Evolutionary conservation across 2,797 vertebrate species (phyloP).

Genomic region (Petrocephalus sullivani): DNA sequence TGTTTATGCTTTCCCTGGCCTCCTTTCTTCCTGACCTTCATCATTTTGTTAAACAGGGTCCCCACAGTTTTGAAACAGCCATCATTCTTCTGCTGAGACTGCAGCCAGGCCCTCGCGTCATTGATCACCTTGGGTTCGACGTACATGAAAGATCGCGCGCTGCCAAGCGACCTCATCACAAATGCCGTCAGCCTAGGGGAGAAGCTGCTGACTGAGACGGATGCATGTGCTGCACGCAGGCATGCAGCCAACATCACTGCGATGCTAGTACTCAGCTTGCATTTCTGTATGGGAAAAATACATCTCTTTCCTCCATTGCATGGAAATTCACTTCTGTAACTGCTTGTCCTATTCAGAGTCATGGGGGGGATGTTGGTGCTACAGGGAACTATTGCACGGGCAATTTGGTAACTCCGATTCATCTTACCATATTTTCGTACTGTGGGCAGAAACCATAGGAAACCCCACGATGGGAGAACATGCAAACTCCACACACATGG

Average conservation of each 20-base stretch:
- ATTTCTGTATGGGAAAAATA: not conserved
- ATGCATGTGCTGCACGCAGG: not conserved
- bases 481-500: too few relatives aligned
- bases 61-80: conserved; percentile 69
- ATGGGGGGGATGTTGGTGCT: not conserved
- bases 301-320: not conserved
- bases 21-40: conserved; percentile 57
- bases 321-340: not conserved
- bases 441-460: too few relatives aligned
- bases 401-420: too few relatives aligned
- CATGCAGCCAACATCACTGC: not conserved
- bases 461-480: too few relatives aligned
- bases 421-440: too few relatives aligned
- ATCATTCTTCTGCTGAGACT: conserved; percentile 48
- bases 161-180: conserved; percentile 70
- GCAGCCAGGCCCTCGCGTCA: conserved; percentile 59
- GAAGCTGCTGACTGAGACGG: not conserved
- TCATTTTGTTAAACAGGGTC: conserved; percentile 65
- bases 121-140: conserved; percentile 61
- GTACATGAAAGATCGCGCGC: conserved; percentile 62
- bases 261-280: not conserved
- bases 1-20: too few relatives aligned
- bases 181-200: conserved; percentile 74
- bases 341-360: not conserved
- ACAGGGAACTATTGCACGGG: too few relatives aligned